Evolutionary conservation across 1,140 invertebrate genomes (phyloP), one percentile per base, ranked within the genome.

Genomic region (Zaprionus nigranus): DNA sequence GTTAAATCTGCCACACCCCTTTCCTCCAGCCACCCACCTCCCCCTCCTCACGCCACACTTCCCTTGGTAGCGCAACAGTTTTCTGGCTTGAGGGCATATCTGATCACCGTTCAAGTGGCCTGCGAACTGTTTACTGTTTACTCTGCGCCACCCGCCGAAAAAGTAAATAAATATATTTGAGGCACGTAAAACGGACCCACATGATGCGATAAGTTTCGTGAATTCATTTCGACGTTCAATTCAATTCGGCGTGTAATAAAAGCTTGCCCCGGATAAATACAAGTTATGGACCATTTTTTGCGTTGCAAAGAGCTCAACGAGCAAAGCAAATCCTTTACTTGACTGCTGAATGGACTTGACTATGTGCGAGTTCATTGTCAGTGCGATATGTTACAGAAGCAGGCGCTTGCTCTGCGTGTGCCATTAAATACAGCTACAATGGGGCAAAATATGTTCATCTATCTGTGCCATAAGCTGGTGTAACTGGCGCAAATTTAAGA

Each of bases 341-440:
- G 54, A 34, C 63, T 26, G 40, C 46, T 56, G 58, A 51, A 51
- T 51, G 20, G 46, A 51, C 46, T 51, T 20, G 7, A 43, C 40
- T 43, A 43, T 43, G 6, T 9, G 26, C 36, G 30, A 54, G 63
- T 28, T 73, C 24, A 28, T 34, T 53, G 15, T 54, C n/a, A 11
- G 28, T 24, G n/a, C 20, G 13, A 40, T 59, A 20, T 40, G 43
- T 57, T 43, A n/a, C 30, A 34, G 56, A 22, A 53, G 40, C 43
- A 58, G 43, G 51, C 65, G 34, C 17, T 9, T 15, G 24, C 69
- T 58, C 62, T 76, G 65, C 61, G 62, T 71, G 36, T 17, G 49
- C 72, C 57, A 68, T 81, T 85, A 76, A 86, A 79, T 79, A 63
- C 65, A 67, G 72, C 79, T 85, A 72, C 64, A 70, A 70, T 54